Percentiles rank a stretch among this genome's conserved stretches.
These are phyloP conservation scores for Petrosia ficiformis DNA, from an alignment of 37 sponge, comb jelly and placozoan genomes.

Conservation along the genomic window DNA sequence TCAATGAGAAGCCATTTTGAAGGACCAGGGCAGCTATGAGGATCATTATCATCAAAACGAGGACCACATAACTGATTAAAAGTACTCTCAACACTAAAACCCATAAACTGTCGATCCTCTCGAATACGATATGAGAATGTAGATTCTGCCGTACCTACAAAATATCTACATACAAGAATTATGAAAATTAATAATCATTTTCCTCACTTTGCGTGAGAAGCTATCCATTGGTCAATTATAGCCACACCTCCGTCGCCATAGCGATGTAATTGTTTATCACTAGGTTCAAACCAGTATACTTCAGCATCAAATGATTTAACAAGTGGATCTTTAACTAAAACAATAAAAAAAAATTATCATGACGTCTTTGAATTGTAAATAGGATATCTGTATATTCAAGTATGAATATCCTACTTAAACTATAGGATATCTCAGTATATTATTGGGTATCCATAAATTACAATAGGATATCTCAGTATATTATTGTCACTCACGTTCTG, in stretches of 20 bases:
- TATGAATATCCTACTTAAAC: no score
- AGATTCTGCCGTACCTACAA: constrained; percentile 75
- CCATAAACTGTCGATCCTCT: constrained; percentile 91
- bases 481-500: constrained; percentile 34
- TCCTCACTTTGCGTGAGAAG: constrained; percentile 52
- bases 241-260: constrained; percentile 87
- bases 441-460: no score
- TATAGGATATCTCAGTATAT: no score
- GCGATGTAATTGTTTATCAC: not conserved
- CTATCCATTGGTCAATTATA: constrained; percentile 98
- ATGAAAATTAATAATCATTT: not conserved
- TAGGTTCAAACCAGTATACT: constrained; percentile 68
- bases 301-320: constrained; percentile 15
- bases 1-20: constrained; percentile 50
- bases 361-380: not conserved
- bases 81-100: constrained; percentile 74
- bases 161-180: not conserved
- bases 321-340: constrained; percentile 48
- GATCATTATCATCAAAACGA: constrained; percentile 49
- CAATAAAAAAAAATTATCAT: not conserved
- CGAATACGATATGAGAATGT: constrained; percentile 93
- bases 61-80: constrained; percentile 84
- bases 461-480: no score
- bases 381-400: not conserved
- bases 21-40: constrained; percentile 69